These are phyloP conservation scores for Eupelmus urozonus DNA, from an alignment of 2,888 invertebrate species.

Conservation along the genomic window DNA sequence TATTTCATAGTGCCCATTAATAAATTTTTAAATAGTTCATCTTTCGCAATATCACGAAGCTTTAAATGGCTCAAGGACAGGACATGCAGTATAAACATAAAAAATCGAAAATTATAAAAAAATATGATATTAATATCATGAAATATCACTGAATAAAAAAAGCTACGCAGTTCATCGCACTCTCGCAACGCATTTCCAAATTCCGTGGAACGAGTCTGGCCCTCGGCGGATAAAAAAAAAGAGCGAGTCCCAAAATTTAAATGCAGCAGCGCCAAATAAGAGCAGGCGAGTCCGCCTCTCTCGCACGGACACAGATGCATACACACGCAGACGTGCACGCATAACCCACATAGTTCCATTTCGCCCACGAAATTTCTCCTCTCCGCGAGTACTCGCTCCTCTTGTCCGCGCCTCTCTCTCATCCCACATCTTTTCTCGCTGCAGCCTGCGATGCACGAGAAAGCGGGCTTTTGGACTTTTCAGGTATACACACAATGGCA, in stretches of 20 bases:
- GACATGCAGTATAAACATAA: too few species aligned
- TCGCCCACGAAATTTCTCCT: constrained; percentile 55
- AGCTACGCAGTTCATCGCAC: too few species aligned
- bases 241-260: constrained; percentile 40
- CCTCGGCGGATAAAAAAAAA: too few species aligned
- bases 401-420: not conserved
- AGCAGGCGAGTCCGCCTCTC: constrained; percentile 27
- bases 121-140: too few species aligned
- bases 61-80: too few species aligned
- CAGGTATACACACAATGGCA: constrained; percentile 21
- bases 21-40: too few species aligned
- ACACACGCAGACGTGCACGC: not conserved
- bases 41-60: too few species aligned
- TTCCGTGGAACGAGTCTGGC: too few species aligned
- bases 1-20: too few species aligned
- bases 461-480: constrained; percentile 25
- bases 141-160: too few species aligned
- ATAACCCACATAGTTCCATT: constrained; percentile 26
- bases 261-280: constrained; percentile 55
- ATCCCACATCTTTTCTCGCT: not conserved
- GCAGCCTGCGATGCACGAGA: constrained; percentile 12
- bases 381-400: not conserved
- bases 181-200: too few species aligned
- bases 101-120: too few species aligned
- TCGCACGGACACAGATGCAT: not conserved